These are phyloP conservation scores for Sarotherodon lohbergeri DNA, from an alignment of 2,113 vertebrate genomes.

Conservation along the genomic window DNA sequence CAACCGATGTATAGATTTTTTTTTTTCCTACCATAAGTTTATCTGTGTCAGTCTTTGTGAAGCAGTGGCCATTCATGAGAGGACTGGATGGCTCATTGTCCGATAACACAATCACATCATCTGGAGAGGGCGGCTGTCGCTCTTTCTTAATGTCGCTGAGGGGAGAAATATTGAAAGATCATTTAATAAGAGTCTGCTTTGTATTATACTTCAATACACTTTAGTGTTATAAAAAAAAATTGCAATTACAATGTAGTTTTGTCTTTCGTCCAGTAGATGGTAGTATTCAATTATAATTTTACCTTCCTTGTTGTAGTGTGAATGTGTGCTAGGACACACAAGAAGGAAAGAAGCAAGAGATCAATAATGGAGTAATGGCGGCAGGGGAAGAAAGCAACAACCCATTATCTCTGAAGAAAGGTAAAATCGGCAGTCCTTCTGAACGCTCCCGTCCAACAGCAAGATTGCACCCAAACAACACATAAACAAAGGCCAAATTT, in stretches of 20 bases:
- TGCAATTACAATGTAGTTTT: neutral
- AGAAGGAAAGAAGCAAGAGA: constrained; percentile 53
- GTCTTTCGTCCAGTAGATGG: constrained; percentile 50
- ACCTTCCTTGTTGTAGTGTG: neutral
- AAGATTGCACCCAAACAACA: neutral
- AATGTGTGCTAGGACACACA: constrained; percentile 43
- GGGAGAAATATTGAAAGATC: neutral
- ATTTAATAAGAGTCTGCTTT: neutral
- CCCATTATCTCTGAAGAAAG: constrained; percentile 10
- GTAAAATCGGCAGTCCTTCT: neutral
- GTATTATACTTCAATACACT: neutral
- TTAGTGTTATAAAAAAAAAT: neutral
- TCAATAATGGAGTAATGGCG: constrained; percentile 68
- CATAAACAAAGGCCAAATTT: neutral
- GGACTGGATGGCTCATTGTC: constrained; percentile 93
- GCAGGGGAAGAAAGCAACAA: constrained; percentile 38
- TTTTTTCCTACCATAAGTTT: constrained; percentile 82
- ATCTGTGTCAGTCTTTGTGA: constrained; percentile 83
- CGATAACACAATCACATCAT: constrained; percentile 91
- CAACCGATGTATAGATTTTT: neutral
- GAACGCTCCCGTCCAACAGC: neutral
- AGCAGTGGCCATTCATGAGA: constrained; percentile 81
- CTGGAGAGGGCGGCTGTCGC: constrained; percentile 80
- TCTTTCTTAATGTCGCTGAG: constrained; percentile 84
- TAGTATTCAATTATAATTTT: neutral